These are phyloP conservation scores for Jaculus jaculus DNA, from an alignment of 2,113 vertebrate species.

Conservation along the genomic window DNA sequence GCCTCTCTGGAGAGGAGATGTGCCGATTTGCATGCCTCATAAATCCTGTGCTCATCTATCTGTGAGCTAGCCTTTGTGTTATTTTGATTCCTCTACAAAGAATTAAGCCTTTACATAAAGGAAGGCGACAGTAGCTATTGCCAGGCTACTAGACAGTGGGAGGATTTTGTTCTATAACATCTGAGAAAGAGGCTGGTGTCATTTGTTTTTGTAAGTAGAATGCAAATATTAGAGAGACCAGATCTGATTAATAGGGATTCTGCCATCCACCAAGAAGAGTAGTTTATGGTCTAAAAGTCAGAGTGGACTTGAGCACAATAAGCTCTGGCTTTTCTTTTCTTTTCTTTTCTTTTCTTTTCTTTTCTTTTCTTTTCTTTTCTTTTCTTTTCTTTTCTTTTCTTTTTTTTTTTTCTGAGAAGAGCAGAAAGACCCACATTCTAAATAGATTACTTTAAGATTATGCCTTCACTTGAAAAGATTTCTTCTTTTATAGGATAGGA, in stretches of 20 bases:
- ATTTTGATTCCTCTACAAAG: conserved; percentile 15
- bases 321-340: background rate
- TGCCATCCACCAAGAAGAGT: background rate
- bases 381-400: too few species aligned
- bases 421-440: background rate
- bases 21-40: background rate
- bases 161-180: background rate
- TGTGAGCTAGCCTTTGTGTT: background rate
- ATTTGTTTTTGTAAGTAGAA: background rate
- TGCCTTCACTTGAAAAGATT: background rate
- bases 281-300: background rate
- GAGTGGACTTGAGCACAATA: background rate
- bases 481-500: background rate
- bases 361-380: too few species aligned
- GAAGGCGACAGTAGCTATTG: background rate
- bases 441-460: background rate
- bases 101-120: background rate
- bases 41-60: background rate
- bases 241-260: background rate
- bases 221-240: background rate
- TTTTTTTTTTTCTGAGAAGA: background rate
- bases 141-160: background rate
- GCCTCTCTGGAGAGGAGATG: background rate
- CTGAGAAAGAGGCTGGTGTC: background rate
- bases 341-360: too few species aligned